Percentiles rank a stretch among this genome's conserved stretches.
phyloP scores from a whole-genome alignment of 2,888 invertebrate genomes.

The Himalopsyche kuldschensis region DNA sequence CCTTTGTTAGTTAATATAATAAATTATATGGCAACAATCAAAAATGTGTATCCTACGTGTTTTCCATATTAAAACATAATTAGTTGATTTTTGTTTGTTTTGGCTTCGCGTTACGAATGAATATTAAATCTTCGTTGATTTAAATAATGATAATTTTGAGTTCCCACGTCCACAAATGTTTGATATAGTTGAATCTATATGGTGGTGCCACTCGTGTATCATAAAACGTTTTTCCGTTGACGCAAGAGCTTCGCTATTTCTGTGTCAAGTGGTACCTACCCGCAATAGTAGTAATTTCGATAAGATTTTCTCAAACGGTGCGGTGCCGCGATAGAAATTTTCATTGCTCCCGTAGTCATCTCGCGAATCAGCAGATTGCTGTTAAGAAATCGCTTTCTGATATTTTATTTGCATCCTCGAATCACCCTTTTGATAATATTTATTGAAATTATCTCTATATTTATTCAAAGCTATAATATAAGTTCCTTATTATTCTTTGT shows the following conservation, averaged over 20 bases:
- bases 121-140: not conserved
- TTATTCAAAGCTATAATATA: no score
- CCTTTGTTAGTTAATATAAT: no score
- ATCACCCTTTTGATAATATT: no score
- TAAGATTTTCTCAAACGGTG: not conserved
- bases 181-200: not conserved
- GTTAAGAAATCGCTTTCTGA: not conserved
- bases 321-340: not conserved
- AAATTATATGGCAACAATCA: no score
- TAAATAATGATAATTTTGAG: not conserved
- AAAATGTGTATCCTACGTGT: no score
- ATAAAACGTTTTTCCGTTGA: slow-evolving; percentile 4
- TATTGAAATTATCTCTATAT: no score
- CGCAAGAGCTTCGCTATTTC: not conserved
- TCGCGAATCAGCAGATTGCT: no score
- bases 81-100: no score
- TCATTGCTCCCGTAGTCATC: not conserved
- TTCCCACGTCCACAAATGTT: slow-evolving; percentile 8
- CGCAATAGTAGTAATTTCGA: not conserved
- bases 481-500: no score
- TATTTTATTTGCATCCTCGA: no score
- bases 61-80: no score
- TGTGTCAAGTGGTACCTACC: slow-evolving; percentile 4
- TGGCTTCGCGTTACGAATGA: not conserved
- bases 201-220: not conserved